Conservation (phyloP, 2,888 invertebrate species). For the Synergus japonicus region DNA sequence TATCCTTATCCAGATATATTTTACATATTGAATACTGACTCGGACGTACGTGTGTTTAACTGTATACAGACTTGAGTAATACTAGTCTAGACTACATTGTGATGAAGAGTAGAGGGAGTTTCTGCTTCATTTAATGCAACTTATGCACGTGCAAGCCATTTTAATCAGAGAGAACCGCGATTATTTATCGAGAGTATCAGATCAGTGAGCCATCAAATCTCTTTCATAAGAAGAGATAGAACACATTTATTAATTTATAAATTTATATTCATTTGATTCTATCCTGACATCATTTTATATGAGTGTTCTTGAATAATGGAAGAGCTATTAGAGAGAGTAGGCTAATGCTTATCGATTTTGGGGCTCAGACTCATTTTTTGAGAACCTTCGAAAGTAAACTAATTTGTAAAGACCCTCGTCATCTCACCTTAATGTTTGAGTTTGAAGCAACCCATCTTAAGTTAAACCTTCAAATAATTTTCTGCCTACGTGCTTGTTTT, state of each 20-base stretch:
- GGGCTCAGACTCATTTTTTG: background rate
- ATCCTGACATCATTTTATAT: background rate
- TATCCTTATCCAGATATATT: constrained; percentile 61
- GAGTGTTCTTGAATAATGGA: background rate
- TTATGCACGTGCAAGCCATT: constrained; percentile 30
- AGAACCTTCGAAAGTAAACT: background rate
- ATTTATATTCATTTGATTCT: background rate
- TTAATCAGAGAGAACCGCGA: background rate
- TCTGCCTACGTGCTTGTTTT: background rate
- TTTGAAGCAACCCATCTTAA: background rate
- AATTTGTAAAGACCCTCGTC: background rate
- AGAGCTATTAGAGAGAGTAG: background rate
- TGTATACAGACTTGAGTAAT: constrained; percentile 58
- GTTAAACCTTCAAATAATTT: background rate
- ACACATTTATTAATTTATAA: background rate
- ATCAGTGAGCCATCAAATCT: constrained; percentile 8
- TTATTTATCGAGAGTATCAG: constrained; percentile 26
- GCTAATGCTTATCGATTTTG: background rate
- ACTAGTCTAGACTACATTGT: constrained; percentile 20
- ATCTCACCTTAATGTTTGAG: background rate
- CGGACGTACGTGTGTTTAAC: constrained; percentile 52
- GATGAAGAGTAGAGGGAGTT: background rate
- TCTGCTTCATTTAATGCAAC: constrained; percentile 34
- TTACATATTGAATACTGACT: constrained; percentile 48
- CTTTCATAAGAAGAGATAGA: constrained; percentile 2